Conservation (phyloP, 2,113 vertebrate genomes). For the Numenius arquata region DNA sequence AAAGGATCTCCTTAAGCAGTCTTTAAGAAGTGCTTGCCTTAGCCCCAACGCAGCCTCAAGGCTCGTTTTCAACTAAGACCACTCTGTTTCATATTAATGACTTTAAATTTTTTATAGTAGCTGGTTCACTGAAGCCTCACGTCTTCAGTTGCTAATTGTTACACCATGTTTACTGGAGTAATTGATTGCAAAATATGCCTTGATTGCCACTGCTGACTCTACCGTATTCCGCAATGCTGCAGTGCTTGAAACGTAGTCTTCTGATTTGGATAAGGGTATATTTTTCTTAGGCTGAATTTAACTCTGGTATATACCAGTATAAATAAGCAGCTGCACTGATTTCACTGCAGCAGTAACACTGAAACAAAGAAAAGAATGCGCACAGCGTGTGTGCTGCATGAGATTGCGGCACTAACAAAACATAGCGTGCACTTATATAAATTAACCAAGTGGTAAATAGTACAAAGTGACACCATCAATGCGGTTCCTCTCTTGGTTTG, state of each 20-base stretch:
- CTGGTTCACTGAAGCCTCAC: neutral
- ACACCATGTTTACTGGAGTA: neutral
- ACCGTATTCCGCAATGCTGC: neutral
- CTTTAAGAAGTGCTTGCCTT: neutral
- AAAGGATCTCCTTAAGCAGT: neutral
- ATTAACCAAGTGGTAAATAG: neutral
- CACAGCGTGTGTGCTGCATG: neutral
- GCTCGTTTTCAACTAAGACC: neutral
- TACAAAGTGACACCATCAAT: neutral
- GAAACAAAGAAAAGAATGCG: neutral
- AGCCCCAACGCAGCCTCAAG: neutral
- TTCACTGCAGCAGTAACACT: neutral
- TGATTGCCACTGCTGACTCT: slow-evolving; percentile 14
- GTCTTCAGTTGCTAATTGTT: neutral
- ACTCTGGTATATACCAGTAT: neutral
- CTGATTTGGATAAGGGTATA: neutral
- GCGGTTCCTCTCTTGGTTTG: neutral
- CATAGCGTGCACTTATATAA: neutral
- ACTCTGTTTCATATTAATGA: neutral
- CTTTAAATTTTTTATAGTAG: neutral
- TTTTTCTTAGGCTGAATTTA: neutral
- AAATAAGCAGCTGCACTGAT: neutral
- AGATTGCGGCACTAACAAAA: neutral
- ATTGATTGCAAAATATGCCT: slow-evolving; percentile 32
- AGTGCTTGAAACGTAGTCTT: neutral